Conservation (phyloP, 2,113 vertebrate species). For the Rhinolophus ferrumequinum region DNA sequence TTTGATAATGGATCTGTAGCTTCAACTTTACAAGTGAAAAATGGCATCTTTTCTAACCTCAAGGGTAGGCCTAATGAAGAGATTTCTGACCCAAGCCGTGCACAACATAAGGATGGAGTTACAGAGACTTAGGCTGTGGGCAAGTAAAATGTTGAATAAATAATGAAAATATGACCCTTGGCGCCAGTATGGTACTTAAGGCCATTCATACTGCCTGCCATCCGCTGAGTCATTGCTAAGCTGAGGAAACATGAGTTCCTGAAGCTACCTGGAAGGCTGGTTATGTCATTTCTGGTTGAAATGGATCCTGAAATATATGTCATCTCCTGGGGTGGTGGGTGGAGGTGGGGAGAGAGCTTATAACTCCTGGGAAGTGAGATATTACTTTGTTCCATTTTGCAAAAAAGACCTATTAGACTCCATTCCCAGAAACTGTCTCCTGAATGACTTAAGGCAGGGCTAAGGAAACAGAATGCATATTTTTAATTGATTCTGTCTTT, state of each 20-base stretch:
- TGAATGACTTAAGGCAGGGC: constrained; percentile 54
- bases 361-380: constrained; percentile 37
- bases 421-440: constrained; percentile 66
- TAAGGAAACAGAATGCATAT: constrained; percentile 61
- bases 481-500: constrained; percentile 69
- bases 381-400: constrained; percentile 49
- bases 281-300: constrained; percentile 66
- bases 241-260: constrained; percentile 55
- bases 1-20: background rate
- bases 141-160: constrained; percentile 66
- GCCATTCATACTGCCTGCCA: constrained; percentile 51
- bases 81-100: background rate
- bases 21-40: background rate
- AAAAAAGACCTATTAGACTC: constrained; percentile 48
- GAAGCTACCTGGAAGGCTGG: constrained; percentile 60
- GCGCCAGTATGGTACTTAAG: constrained; percentile 49
- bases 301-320: constrained; percentile 44
- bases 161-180: constrained; percentile 68
- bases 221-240: constrained; percentile 61
- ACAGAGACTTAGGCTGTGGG: background rate
- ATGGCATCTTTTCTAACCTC: constrained; percentile 36
- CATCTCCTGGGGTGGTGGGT: background rate
- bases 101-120: constrained; percentile 14
- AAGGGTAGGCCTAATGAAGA: background rate
- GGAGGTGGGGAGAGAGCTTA: background rate